Percentiles rank a stretch among this genome's conserved stretches.
phyloP scores from a whole-genome alignment of 2,888 invertebrate species.

The Eilema griseolum region DNA sequence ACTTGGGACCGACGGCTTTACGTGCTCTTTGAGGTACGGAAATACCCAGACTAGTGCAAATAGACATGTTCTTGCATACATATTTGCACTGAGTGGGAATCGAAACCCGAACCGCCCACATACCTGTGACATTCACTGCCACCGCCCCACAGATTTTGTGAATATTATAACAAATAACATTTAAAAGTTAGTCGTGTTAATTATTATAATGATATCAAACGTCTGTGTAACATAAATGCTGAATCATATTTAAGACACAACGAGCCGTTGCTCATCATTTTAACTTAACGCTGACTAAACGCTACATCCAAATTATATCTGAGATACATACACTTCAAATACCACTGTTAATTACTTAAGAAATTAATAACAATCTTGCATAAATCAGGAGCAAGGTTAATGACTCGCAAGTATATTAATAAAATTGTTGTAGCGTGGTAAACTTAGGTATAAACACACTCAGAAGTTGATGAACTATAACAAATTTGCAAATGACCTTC shows the following conservation, averaged over 20 bases:
- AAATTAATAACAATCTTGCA: slow-evolving; percentile 28
- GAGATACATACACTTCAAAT: slow-evolving; percentile 26
- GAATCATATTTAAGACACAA: slow-evolving; percentile 5
- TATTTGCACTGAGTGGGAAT: no score
- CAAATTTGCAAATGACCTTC: background rate
- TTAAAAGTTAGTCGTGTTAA: background rate
- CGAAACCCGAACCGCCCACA: no score
- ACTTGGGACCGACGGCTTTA: no score
- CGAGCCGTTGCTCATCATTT: slow-evolving; percentile 9
- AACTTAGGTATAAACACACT: background rate
- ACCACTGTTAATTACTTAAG: slow-evolving; percentile 37
- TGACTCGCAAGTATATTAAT: slow-evolving; percentile 10
- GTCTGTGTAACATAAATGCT: slow-evolving; percentile 5
- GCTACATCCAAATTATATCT: slow-evolving; percentile 32
- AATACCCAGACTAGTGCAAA: no score
- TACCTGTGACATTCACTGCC: no score
- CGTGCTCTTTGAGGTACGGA: no score
- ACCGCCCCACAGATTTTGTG: no score
- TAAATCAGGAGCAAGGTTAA: slow-evolving; percentile 4
- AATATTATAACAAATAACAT: background rate
- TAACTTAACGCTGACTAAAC: slow-evolving; percentile 19
- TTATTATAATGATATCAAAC: background rate
- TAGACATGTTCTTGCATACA: no score
- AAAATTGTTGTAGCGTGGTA: slow-evolving; percentile 12
- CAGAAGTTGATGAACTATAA: background rate